Conservation (phyloP, 2,113 vertebrate genomes). For the Typhlomys cinereus region DNA sequence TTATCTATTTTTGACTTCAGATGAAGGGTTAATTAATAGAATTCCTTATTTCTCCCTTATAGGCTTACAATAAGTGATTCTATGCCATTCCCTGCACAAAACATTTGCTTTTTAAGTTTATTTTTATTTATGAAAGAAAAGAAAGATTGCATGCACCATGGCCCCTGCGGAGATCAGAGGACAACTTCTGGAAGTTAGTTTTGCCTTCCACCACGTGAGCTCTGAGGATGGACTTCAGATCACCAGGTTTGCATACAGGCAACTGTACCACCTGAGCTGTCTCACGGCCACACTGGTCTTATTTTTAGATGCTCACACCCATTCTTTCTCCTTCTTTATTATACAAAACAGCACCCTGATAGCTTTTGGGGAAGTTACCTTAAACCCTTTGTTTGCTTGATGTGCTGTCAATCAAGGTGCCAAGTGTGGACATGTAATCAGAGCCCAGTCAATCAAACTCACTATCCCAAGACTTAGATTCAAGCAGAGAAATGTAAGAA, state of each 20-base stretch:
- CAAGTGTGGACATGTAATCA: accelerated
- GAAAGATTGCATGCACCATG: no score
- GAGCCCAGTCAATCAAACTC: neutral
- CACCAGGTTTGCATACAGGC: no score
- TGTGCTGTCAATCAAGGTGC: neutral
- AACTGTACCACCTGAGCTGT: no score
- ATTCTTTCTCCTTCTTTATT: no score
- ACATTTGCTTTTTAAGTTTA: neutral
- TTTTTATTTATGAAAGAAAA: no score
- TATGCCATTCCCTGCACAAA: accelerated
- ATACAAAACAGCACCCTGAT: neutral
- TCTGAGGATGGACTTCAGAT: no score
- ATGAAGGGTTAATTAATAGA: neutral
- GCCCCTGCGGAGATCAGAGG: no score
- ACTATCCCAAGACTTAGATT: neutral
- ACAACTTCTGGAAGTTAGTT: no score
- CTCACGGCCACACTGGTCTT: no score
- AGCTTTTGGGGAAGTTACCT: neutral
- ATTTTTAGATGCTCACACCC: neutral
- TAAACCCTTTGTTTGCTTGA: accelerated
- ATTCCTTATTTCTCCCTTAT: neutral
- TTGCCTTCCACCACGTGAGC: no score
- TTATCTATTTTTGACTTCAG: neutral
- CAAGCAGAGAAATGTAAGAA: neutral
- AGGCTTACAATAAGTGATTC: neutral